A percentile compares a stretch with the other conserved stretches of the same genome.
These are phyloP conservation scores for Phengaris arion DNA, from an alignment of 2,888 invertebrate genomes.

Conservation along the genomic window DNA sequence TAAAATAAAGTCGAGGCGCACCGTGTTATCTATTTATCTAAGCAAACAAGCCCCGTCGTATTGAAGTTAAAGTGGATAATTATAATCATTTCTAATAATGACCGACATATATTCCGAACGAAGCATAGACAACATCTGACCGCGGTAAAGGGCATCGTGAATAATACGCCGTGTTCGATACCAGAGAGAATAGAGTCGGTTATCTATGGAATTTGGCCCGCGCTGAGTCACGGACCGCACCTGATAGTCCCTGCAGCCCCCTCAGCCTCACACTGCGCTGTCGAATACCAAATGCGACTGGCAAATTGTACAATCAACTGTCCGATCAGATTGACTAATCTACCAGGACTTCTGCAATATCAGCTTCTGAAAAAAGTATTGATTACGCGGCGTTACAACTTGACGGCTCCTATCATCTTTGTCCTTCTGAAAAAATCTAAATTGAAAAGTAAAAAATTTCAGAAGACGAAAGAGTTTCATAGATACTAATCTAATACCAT, in stretches of 20 bases:
- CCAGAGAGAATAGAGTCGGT: conserved; percentile 58
- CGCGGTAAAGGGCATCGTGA: conserved; percentile 65
- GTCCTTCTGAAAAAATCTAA: too few species aligned
- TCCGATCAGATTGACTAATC: background rate
- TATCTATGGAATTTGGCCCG: conserved; percentile 71
- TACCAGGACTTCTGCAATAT: too few species aligned
- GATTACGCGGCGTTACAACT: too few species aligned
- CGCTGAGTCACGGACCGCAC: conserved; percentile 74
- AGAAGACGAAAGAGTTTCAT: too few species aligned
- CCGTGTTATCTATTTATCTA: conserved; percentile 35
- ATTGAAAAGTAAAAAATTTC: too few species aligned
- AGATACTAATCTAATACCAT: too few species aligned
- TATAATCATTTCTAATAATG: conserved; percentile 43
- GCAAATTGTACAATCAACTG: conserved; percentile 18
- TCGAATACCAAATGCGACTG: conserved; percentile 55
- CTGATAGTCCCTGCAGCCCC: conserved; percentile 59
- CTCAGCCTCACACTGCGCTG: conserved; percentile 40
- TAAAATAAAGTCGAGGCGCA: conserved; percentile 29
- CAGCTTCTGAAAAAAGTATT: too few species aligned
- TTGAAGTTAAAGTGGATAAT: conserved; percentile 40
- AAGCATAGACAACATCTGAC: conserved; percentile 45
- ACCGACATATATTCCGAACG: conserved; percentile 43
- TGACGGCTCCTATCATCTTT: too few species aligned
- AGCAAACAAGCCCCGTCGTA: conserved; percentile 34
- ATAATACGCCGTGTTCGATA: conserved; percentile 61